A percentile compares a stretch with the other conserved stretches of the same genome.
Conservation (phyloP, 2,113 vertebrate species). For the Sarotherodon lohbergeri region DNA sequence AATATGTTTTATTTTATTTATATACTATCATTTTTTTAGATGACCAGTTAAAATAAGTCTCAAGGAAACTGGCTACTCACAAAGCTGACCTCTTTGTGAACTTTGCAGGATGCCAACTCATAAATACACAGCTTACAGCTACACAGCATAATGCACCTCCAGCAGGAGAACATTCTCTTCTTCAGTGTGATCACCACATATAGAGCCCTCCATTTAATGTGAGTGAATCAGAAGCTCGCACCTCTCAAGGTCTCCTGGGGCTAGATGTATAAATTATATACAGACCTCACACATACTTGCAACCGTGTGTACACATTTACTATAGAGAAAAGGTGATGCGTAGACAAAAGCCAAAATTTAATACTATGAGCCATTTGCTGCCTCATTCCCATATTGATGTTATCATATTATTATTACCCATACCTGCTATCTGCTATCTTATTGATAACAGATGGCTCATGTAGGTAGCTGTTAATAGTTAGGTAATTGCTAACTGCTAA, state of each 20-base stretch:
- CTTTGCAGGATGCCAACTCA: conserved; percentile 25
- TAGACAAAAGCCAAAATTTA: background rate
- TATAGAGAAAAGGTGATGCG: background rate
- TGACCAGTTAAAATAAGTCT: background rate
- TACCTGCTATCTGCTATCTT: background rate
- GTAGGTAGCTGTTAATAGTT: background rate
- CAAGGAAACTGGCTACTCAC: background rate
- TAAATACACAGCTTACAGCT: conserved; percentile 39
- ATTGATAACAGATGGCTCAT: background rate
- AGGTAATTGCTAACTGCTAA: background rate
- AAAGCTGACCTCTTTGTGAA: conserved; percentile 47
- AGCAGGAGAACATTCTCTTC: conserved; percentile 15
- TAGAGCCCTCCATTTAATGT: background rate
- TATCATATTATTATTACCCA: background rate
- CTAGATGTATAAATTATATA: background rate
- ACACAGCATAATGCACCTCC: conserved; percentile 4
- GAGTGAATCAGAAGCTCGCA: background rate
- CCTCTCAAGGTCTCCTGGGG: background rate
- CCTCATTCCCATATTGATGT: background rate
- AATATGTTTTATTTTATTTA: background rate
- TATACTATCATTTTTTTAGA: background rate
- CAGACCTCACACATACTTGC: background rate
- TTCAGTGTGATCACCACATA: background rate
- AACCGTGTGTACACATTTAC: background rate
- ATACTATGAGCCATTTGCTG: background rate